Evolutionary conservation across 2,797 vertebrate genomes (phyloP).

Genomic region (Enteromius treurensis): DNA sequence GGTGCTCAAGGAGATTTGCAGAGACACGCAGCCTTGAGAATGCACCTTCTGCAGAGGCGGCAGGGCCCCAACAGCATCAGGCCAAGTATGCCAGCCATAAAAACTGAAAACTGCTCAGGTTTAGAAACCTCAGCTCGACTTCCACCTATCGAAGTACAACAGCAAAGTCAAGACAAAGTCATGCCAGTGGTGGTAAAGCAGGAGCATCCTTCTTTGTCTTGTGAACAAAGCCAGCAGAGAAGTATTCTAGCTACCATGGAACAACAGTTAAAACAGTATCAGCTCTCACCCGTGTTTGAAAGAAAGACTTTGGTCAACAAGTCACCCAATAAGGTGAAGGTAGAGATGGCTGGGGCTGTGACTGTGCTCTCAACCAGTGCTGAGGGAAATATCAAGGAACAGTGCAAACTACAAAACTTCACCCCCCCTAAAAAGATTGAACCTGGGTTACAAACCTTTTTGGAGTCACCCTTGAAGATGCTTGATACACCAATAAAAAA

Average conservation of each 20-base stretch:
- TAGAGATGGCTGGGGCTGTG: conserved; percentile 89
- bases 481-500: conserved; percentile 93
- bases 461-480: conserved; percentile 94
- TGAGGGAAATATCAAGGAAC: conserved; percentile 76
- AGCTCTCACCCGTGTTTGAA: conserved; percentile 90
- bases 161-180: conserved; percentile 67
- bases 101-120: conserved; percentile 82
- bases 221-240: conserved; percentile 73
- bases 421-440: conserved; percentile 90
- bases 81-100: conserved; percentile 75
- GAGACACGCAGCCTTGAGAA: conserved; percentile 88
- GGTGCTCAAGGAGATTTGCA: conserved; percentile 81
- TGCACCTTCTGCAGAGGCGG: conserved; percentile 88
- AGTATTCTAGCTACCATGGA: conserved; percentile 97
- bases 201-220: conserved; percentile 64
- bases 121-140: conserved; percentile 73
- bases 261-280: conserved; percentile 90
- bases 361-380: conserved; percentile 86
- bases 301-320: conserved; percentile 86
- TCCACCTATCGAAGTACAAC: conserved; percentile 54
- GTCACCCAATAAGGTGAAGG: conserved; percentile 87
- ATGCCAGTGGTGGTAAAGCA: conserved; percentile 67
- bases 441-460: conserved; percentile 87
- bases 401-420: conserved; percentile 78
- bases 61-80: conserved; percentile 74